These are phyloP conservation scores for Ginglymostoma cirratum DNA, from an alignment of 2,113 vertebrate species.

Conservation along the genomic window DNA sequence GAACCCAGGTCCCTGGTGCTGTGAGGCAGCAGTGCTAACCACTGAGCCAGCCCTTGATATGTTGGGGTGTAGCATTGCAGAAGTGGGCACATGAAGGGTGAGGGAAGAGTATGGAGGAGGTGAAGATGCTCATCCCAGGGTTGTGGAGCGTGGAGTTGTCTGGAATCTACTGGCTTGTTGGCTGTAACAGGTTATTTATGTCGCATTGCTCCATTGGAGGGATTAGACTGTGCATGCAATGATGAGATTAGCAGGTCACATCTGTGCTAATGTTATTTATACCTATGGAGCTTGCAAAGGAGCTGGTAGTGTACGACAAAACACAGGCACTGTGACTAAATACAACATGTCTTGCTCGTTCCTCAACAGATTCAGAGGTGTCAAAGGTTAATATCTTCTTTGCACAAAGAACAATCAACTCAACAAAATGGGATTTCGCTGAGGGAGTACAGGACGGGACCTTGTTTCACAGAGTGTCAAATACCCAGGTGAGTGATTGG, in stretches of 20 bases:
- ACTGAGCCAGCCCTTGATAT: too few relatives aligned
- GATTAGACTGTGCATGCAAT: neutral
- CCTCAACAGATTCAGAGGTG: neutral
- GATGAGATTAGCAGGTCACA: neutral
- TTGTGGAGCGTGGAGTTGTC: neutral
- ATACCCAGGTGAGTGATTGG: neutral
- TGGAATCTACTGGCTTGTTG: neutral
- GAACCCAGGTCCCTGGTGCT: too few relatives aligned
- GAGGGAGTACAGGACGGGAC: neutral
- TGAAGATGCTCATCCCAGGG: neutral
- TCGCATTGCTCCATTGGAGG: neutral
- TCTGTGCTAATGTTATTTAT: neutral
- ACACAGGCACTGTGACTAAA: neutral
- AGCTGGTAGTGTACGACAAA: neutral
- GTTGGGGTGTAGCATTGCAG: too few relatives aligned
- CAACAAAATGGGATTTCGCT: neutral
- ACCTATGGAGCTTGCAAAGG: neutral
- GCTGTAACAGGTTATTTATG: neutral
- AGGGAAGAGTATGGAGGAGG: neutral
- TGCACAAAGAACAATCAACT: neutral
- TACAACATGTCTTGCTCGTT: neutral
- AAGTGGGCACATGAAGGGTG: too few relatives aligned
- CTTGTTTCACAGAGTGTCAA: neutral
- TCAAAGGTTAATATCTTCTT: neutral
- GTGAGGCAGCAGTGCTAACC: too few relatives aligned